phyloP scores from a whole-genome alignment of 1,140 invertebrate species.

The Leptinotarsa undecemlineata region DNA sequence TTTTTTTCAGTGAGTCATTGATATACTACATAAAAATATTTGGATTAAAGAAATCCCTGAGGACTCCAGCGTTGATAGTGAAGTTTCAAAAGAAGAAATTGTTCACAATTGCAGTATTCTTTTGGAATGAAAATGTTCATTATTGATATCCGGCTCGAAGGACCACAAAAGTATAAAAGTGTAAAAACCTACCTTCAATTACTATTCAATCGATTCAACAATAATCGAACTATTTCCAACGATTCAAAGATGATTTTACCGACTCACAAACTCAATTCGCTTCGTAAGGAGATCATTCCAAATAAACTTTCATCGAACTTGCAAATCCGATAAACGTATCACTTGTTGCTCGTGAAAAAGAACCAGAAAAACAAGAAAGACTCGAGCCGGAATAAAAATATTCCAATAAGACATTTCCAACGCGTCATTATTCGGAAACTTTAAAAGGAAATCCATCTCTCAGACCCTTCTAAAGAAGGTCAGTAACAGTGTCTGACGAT shows the following conservation, averaged over 20 bases:
- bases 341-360: conserved; percentile 19
- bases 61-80: no score
- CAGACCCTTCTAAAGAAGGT: conserved; percentile 30
- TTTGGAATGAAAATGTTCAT: no score
- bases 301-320: background rate
- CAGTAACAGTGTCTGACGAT: conserved; percentile 21
- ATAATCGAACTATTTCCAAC: no score
- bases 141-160: background rate
- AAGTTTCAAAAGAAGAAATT: no score
- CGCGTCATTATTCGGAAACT: conserved; percentile 30
- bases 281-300: background rate
- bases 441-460: conserved; percentile 23
- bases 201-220: no score
- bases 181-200: no score
- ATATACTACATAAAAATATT: no score
- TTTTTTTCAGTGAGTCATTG: no score
- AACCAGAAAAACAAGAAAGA: conserved; percentile 12
- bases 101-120: no score
- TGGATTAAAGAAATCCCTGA: no score
- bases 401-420: conserved; percentile 23
- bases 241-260: no score
- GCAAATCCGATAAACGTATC: background rate
- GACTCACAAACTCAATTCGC: background rate
- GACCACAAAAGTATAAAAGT: background rate
- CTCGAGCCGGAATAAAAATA: conserved; percentile 19